A percentile compares a stretch with the other conserved stretches of the same genome.
Evolutionary conservation across 1,140 invertebrate genomes (phyloP).

Genomic region (Pteromalus puparum): DNA sequence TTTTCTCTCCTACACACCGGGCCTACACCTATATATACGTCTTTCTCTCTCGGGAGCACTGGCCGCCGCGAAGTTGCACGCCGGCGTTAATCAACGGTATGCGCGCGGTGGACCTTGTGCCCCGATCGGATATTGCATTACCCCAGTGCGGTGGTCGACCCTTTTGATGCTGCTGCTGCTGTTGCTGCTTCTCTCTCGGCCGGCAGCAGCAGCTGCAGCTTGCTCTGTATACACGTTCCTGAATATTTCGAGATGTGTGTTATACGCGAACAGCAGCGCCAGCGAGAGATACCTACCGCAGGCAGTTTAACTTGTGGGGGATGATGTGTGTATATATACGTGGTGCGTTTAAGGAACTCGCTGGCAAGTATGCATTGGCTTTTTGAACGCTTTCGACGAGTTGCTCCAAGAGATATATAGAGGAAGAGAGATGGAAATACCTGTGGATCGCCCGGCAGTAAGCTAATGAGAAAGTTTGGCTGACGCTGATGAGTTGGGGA

Average conservation of each 20-base stretch:
- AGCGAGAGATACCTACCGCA: not conserved
- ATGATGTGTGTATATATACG: not conserved
- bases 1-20: not conserved
- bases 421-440: not conserved
- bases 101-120: conserved; percentile 2
- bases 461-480: not conserved
- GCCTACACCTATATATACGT: too few species aligned
- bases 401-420: too few species aligned
- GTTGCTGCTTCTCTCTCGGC: too few species aligned
- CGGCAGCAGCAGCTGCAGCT: not conserved
- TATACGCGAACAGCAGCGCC: not conserved
- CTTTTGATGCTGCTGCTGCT: not conserved
- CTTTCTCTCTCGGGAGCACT: conserved; percentile 13
- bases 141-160: not conserved
- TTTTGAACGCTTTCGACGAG: not conserved
- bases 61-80: conserved; percentile 15
- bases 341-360: not conserved
- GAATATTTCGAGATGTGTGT: not conserved
- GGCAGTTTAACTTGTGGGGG: not conserved
- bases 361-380: not conserved
- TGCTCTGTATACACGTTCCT: not conserved
- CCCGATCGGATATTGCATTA: conserved; percentile 38
- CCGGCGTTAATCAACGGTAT: conserved; percentile 36
- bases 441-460: not conserved
- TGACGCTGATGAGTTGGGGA: not conserved